These are phyloP conservation scores for Austrolebias charrua DNA, from an alignment of 2,797 vertebrate genomes.

Conservation along the genomic window DNA sequence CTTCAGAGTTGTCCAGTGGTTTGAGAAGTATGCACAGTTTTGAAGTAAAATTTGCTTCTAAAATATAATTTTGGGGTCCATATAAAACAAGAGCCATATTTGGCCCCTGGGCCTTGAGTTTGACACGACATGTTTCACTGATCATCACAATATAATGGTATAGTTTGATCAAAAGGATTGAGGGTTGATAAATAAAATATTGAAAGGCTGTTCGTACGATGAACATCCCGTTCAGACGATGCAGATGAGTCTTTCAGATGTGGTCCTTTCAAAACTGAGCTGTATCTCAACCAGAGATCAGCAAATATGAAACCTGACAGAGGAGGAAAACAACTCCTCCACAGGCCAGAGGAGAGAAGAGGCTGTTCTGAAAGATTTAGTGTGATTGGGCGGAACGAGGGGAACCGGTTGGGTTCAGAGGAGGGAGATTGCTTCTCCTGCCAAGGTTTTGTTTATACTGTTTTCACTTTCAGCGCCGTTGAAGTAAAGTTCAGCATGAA, in stretches of 20 bases:
- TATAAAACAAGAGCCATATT: no score
- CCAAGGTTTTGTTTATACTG: slow-evolving; percentile 54
- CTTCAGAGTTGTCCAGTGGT: no score
- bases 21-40: no score
- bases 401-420: slow-evolving; percentile 15
- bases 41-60: no score
- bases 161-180: not conserved
- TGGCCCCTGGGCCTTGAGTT: no score
- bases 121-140: not conserved
- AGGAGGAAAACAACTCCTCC: slow-evolving; percentile 1
- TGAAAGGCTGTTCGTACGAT: slow-evolving; percentile 38
- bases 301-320: slow-evolving; percentile 21
- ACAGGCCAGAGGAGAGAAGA: slow-evolving; percentile 31
- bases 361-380: slow-evolving; percentile 30
- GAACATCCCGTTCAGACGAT: not conserved
- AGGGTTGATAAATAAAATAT: slow-evolving; percentile 25
- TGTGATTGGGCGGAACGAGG: slow-evolving; percentile 32
- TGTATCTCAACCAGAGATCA: slow-evolving; percentile 32
- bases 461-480: slow-evolving; percentile 33
- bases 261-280: slow-evolving; percentile 2
- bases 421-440: slow-evolving; percentile 28
- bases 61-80: no score
- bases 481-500: slow-evolving; percentile 51
- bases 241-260: not conserved
- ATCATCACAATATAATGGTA: not conserved